Conservation (phyloP, 2,113 vertebrate genomes). For the Callipepla californica region DNA sequence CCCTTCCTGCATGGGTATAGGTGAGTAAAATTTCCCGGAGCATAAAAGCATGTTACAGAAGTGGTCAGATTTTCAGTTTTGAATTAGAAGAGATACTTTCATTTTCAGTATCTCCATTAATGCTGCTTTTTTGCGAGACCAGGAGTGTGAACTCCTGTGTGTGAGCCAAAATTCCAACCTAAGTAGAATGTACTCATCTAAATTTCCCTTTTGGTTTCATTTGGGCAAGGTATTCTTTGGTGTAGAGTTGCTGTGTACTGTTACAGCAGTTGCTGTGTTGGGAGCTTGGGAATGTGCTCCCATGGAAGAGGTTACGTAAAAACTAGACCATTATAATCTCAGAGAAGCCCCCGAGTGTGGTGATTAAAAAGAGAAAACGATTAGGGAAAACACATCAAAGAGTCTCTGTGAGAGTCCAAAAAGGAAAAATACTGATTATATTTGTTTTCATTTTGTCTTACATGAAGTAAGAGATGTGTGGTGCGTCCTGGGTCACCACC, state of each 20-base stretch:
- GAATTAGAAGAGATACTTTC: constrained; percentile 62
- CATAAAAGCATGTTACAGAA: neutral
- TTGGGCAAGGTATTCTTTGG: constrained; percentile 68
- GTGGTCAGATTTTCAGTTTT: constrained; percentile 10
- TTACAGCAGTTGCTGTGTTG: constrained; percentile 66
- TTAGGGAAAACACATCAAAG: constrained; percentile 69
- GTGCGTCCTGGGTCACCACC: constrained; percentile 62
- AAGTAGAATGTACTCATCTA: constrained; percentile 72
- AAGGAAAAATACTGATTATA: constrained; percentile 70
- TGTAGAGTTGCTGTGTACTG: constrained; percentile 71
- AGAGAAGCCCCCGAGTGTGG: constrained; percentile 52
- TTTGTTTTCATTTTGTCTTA: constrained; percentile 72
- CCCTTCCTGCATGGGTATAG: constrained; percentile 10
- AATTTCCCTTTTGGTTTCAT: constrained; percentile 75
- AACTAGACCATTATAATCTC: constrained; percentile 24
- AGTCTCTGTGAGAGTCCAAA: constrained; percentile 39
- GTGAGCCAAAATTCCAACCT: constrained; percentile 72
- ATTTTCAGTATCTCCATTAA: constrained; percentile 68
- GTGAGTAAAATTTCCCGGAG: constrained; percentile 50
- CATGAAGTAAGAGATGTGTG: constrained; percentile 59
- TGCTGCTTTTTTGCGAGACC: constrained; percentile 25
- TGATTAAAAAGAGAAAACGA: constrained; percentile 58
- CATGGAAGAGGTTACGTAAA: constrained; percentile 66
- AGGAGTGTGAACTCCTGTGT: constrained; percentile 34
- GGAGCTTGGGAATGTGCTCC: constrained; percentile 49